Evolutionary conservation across 2,113 vertebrate genomes (phyloP), one percentile per base, ranked within the genome.

Genomic region (Muntiacus reevesi): DNA sequence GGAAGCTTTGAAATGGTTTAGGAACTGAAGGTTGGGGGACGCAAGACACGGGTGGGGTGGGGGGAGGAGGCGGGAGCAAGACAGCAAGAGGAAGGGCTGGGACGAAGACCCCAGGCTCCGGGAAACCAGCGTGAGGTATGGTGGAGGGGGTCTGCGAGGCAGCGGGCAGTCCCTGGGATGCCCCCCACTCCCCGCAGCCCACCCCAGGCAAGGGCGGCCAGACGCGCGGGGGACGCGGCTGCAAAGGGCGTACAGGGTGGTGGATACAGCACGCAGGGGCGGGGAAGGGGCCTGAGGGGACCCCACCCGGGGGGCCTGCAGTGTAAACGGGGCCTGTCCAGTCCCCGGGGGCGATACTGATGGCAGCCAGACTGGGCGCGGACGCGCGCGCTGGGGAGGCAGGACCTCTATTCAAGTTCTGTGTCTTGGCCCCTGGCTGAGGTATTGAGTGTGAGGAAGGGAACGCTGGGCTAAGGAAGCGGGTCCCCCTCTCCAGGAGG

Each of bases 371-470:
- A 96, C 97, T 89, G 97, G 97, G 97, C 93, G 27, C 91, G 91
- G 96, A 30, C 30, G 95, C 74, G 13, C 83, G 88, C 88, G 71
- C 59, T 84, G 57, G 87, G 67, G 57, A 89, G 97, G 85, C 95
- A 93, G 94, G 98, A 97, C 60, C 95, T 98, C 89, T 54, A 88
- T 99, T 99, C 99, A 99, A 99, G 99, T 99, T 98, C 98, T 71
- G 95, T 97, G 97, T 98, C 97, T 98, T 98, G 97, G 96, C 97
- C 98, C 98, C 97, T 87, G 98, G 97, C 95, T 99, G 99, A 99
- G 99, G 99, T 99, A 99, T 98, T 98, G 94, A 93, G 96, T 98
- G 97, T 97, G 97, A 98, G 98, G 98, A 97, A 95, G 89, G 98
- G 98, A 87, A 95, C 71, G 45, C 71, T 84, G 87, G 97, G 97